Base-by-base conservation (phyloP, 2,888 invertebrate species). In the Lasioglossum calceatum region DNA sequence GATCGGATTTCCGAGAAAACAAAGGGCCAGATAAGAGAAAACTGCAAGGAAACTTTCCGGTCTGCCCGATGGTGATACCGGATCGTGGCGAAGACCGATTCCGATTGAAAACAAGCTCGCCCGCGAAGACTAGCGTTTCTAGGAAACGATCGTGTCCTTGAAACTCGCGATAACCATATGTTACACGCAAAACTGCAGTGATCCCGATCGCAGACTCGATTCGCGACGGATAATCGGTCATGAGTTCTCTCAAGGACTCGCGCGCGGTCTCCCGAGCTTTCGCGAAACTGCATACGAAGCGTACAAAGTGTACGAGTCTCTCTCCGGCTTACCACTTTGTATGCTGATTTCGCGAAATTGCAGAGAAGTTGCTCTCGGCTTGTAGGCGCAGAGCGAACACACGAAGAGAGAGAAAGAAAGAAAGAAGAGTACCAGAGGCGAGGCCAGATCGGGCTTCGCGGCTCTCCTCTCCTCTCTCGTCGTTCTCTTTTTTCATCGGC, bases 271-370 rank as follows among this genome's bases (percentile, higher is more conserved):
- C 64, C 80, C 77, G 75, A 75, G 74, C 77, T 74, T 82, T 81
- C 73, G 77, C 79, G 78, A 83, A 87, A 84, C 79, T 79, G 81
- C 80, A 58, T 82, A 81, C 85, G 76, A 77, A 54, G 64, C 64
- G 64, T 64, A 19, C 32, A 32, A 64, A 64, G 64, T 32, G 64
- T 64, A 19, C 64, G 64, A 16, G 32, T 12, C 64, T 81, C 64
- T 64, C 64, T 64, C 70, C 79, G 71, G 61, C 44, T 77, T 61
- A 81, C 84, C 89, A 77, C 81, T 88, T 88, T 86, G 84, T 87
- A 79, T 81, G 77, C 81, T 82, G 85, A 87, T 89, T 86, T 87
- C 80, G 85, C 78, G 85, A 89, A 84, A 90, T 88, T 88, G 86
- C 83, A 86, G 82, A 86, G 89, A 85, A 83, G 71, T 47, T 67